Evolutionary conservation across 2,113 vertebrate species (phyloP).

Genomic region (Xyliphius kryptos): DNA sequence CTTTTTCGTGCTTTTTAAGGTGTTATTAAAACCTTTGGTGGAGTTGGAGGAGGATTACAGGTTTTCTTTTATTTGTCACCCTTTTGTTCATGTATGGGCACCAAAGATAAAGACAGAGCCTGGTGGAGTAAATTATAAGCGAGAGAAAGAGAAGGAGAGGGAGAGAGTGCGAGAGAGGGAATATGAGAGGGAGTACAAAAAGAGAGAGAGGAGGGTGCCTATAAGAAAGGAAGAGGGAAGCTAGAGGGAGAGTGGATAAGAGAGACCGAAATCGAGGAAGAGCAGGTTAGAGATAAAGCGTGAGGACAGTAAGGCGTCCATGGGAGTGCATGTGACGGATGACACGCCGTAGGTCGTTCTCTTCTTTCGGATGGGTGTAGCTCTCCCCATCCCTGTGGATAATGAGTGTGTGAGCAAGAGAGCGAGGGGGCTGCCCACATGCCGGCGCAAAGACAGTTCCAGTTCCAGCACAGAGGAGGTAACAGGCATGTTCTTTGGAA

Average conservation of each 20-base stretch:
- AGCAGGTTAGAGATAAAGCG: too few species aligned
- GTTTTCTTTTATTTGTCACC: too few species aligned
- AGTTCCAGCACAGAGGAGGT: conserved; percentile 2
- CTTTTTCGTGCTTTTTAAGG: too few species aligned
- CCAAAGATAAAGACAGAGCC: not conserved
- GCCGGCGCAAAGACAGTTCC: not conserved
- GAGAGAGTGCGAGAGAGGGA: not conserved
- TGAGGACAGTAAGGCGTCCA: too few species aligned
- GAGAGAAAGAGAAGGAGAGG: not conserved
- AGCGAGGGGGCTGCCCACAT: not conserved
- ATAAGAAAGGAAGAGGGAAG: not conserved
- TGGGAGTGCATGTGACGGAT: not conserved
- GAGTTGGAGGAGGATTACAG: too few species aligned
- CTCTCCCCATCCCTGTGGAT: too few species aligned
- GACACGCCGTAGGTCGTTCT: not conserved
- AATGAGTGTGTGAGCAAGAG: not conserved
- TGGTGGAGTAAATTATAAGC: not conserved
- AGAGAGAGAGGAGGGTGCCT: not conserved
- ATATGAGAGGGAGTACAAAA: not conserved
- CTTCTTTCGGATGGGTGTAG: not conserved
- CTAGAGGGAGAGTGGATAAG: too few species aligned
- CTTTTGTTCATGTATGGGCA: not conserved
- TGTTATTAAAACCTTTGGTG: too few species aligned
- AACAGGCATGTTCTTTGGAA: not conserved
- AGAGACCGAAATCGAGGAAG: not conserved